Percentiles rank a stretch among this genome's conserved stretches.
Conservation (phyloP, 2,113 vertebrate species). For the Myanophis thanlyinensis region DNA sequence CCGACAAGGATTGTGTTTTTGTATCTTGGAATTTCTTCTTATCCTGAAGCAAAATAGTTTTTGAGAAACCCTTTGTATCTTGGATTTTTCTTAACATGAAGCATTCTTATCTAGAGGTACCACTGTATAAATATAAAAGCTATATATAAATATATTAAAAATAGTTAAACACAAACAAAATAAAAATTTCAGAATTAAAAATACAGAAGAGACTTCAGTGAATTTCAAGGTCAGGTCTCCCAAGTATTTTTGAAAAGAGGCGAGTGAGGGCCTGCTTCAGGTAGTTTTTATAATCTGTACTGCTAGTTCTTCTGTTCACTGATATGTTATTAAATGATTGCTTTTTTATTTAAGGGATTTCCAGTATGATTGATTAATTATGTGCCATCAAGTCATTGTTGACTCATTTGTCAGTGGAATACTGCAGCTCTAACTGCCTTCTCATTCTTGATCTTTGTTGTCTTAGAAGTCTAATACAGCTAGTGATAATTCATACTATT, state of each 20-base stretch:
- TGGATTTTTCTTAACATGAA: too few relatives aligned
- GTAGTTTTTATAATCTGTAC: not conserved
- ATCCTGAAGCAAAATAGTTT: too few relatives aligned
- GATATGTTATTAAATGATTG: not conserved
- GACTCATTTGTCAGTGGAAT: not conserved
- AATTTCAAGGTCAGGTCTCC: not conserved
- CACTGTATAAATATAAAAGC: too few relatives aligned
- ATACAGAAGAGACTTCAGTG: not conserved
- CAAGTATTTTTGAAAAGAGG: not conserved
- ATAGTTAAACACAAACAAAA: not conserved
- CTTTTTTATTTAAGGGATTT: not conserved
- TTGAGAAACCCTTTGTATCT: too few relatives aligned
- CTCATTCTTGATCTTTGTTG: not conserved
- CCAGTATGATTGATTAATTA: not conserved
- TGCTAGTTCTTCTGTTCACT: not conserved
- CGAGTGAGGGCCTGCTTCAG: not conserved
- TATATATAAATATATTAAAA: not conserved
- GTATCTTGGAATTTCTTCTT: too few relatives aligned
- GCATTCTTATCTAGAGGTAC: too few relatives aligned
- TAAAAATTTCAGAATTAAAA: not conserved
- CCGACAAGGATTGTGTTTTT: too few relatives aligned
- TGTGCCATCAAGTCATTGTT: not conserved
- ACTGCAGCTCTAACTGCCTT: not conserved
- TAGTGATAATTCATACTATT: not conserved
- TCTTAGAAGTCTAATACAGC: not conserved